These are phyloP conservation scores for Protosalanx chinensis DNA, from an alignment of 2,797 vertebrate species.

Conservation along the genomic window DNA sequence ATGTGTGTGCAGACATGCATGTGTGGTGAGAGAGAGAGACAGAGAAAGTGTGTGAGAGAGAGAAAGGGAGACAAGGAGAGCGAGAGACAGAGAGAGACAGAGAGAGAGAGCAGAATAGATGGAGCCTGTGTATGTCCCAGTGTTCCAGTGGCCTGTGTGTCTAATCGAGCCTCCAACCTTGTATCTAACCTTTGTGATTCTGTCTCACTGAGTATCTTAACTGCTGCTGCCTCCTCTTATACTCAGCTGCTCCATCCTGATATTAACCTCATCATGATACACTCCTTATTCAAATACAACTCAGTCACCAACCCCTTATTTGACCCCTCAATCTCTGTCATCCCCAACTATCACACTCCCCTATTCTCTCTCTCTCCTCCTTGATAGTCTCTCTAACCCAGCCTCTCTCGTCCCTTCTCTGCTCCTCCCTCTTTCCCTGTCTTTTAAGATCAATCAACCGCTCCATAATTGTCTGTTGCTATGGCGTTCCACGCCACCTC, in stretches of 20 bases:
- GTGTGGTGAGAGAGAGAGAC: not conserved
- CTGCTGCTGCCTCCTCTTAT: not conserved
- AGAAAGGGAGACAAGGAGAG: not conserved
- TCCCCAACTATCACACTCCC: not conserved
- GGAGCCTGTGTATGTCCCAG: not conserved
- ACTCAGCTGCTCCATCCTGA: not conserved
- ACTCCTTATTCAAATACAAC: not conserved
- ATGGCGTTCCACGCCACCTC: not conserved
- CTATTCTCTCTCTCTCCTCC: not conserved
- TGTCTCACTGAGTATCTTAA: not conserved
- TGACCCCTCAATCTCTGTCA: not conserved
- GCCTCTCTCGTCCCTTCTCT: not conserved
- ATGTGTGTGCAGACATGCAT: not conserved
- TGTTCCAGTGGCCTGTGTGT: not conserved
- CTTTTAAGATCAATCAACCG: slow-evolving; percentile 34
- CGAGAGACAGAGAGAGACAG: no score
- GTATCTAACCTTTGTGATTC: not conserved
- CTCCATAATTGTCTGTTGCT: slow-evolving; percentile 28
- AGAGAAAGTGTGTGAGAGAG: not conserved
- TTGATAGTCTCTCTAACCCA: not conserved
- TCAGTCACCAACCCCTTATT: not conserved
- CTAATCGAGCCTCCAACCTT: not conserved
- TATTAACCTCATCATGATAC: not conserved
- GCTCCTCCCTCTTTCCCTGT: not conserved
- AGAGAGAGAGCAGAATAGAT: not conserved